Base-by-base conservation (phyloP, 2,113 vertebrate species). In the Microtus pennsylvanicus region DNA sequence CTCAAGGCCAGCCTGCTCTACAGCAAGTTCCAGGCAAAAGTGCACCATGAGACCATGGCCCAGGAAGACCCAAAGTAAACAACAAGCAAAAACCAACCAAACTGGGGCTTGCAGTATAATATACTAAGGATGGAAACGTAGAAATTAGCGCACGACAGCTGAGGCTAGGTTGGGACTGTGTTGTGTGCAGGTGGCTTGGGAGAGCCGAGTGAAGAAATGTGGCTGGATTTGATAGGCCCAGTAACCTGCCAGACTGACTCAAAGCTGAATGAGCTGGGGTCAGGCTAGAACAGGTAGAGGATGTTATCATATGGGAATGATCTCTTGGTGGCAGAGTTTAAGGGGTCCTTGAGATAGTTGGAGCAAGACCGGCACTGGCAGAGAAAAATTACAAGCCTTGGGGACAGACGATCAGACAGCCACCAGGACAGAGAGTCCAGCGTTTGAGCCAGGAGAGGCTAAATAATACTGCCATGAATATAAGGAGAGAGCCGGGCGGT, bases 171-270 rank as follows among this genome's bases (percentile, higher is more conserved):
- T 72, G 47, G 30, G 26, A 78, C 90, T 67, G 24, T 50, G 35
- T 89, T 35, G 50, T 33, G 38, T 93, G 65, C 80, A 65, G 67
- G 81, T 35, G 24, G 38, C 14, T 47, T 91, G 70, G 26, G 65
- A 81, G 94, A 61, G 81, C 45, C 61, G 38, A 70, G 2, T 61
- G 92, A 96, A 88, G 63, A 93, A 87, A 91, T 47, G 65, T 69
- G 63, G 77, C 63, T 78, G 92, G 50, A 22, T 94, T 87, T 95
- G 42, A 82, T 22, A 61, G 28, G n/a, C 4, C 10, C 55, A 61
- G 42, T 35, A 77, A 82, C 65, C 33, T 86, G 58, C 72, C 61
- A 72, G 28, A 22, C 42, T 78, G 28, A 22, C 47, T 78, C 58
- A 86, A 35, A 76, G 38, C 58, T 47, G 80, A 52, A 35, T 30